Evolutionary conservation across 2,888 invertebrate species (phyloP).

Genomic region (Lepeophtheirus nordmannii): DNA sequence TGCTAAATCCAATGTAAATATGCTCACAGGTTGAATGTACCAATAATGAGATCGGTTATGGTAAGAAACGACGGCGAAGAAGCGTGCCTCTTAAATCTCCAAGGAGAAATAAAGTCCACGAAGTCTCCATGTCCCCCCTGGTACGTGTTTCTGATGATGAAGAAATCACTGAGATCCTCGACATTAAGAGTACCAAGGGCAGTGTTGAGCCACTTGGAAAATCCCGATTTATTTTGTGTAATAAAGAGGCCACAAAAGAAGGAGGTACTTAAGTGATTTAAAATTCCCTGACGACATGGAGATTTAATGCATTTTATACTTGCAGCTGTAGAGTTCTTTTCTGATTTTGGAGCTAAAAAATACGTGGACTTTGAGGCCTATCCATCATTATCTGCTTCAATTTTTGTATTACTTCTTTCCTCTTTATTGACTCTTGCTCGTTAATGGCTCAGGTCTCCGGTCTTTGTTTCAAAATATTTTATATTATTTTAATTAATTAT

Average conservation of each 20-base stretch:
- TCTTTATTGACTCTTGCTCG: not conserved
- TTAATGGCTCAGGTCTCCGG: not conserved
- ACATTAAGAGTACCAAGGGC: not conserved
- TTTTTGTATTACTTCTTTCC: not conserved
- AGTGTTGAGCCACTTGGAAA: not conserved
- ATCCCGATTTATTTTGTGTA: not conserved
- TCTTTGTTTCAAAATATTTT: not conserved
- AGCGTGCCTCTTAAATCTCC: slow-evolving; percentile 41
- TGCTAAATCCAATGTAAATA: too few species aligned
- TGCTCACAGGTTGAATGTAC: slow-evolving; percentile 57
- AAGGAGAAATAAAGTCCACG: slow-evolving; percentile 65
- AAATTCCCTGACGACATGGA: too few species aligned
- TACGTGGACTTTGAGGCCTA: slow-evolving; percentile 9
- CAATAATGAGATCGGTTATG: slow-evolving; percentile 69
- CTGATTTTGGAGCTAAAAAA: slow-evolving; percentile 9
- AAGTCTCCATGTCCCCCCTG: slow-evolving; percentile 71
- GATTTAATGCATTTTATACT: too few species aligned
- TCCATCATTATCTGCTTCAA: not conserved
- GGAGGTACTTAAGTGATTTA: too few species aligned
- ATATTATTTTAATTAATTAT: not conserved
- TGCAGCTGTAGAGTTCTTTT: not conserved
- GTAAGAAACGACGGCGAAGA: slow-evolving; percentile 47
- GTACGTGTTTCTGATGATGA: slow-evolving; percentile 64
- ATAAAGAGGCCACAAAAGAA: not conserved
- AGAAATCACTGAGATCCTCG: slow-evolving; percentile 29